Conservation (phyloP, 2,113 vertebrate species). For the Holacanthus passer region DNA sequence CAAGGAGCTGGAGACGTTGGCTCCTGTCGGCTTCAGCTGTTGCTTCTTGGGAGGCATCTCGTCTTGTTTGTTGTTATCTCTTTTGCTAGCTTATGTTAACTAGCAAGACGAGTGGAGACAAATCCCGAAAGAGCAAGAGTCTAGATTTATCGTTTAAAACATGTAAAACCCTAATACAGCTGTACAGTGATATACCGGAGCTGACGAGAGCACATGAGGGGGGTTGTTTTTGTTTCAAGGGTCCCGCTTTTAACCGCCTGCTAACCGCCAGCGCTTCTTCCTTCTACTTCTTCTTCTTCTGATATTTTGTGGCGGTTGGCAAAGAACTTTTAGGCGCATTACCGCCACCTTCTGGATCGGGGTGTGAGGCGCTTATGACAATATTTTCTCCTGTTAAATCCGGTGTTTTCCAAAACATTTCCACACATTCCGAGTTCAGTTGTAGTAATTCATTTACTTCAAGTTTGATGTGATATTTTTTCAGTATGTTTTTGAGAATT, state of each 20-base stretch:
- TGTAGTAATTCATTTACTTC: too few species aligned
- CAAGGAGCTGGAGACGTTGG: conserved; percentile 93
- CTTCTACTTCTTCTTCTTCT: too few species aligned
- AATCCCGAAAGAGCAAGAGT: not conserved
- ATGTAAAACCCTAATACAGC: fast-evolving
- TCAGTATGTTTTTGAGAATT: too few species aligned
- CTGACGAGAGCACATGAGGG: not conserved
- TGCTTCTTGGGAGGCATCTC: conserved; percentile 89
- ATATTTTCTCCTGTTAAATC: too few species aligned
- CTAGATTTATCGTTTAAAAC: not conserved
- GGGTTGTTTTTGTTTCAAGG: conserved; percentile 60
- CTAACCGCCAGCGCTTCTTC: too few species aligned
- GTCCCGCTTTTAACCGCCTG: conserved; percentile 66
- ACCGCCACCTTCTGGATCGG: too few species aligned
- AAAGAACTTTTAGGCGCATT: too few species aligned
- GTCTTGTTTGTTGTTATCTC: not conserved
- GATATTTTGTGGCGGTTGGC: too few species aligned
- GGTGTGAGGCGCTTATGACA: too few species aligned
- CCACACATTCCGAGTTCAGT: too few species aligned
- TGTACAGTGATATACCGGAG: not conserved
- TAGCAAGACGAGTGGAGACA: not conserved
- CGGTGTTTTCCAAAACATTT: too few species aligned
- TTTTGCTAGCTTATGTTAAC: not conserved
- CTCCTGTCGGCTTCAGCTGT: conserved; percentile 74
- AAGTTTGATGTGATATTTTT: too few species aligned